Evolutionary conservation across 2,888 invertebrate species (phyloP).

Genomic region (Machimus rusticus): DNA sequence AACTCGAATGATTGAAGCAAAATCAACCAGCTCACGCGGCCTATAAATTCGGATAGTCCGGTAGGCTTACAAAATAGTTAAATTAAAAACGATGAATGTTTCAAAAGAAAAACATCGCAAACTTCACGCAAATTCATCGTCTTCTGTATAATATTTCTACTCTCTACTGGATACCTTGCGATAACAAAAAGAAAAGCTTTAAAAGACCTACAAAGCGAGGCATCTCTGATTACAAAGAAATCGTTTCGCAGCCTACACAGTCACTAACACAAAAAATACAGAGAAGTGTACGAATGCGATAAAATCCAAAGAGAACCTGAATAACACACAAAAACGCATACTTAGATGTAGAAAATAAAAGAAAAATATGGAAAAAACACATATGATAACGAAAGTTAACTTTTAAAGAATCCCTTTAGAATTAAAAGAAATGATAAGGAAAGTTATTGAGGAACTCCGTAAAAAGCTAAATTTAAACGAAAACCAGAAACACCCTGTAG

Average conservation of each 20-base stretch:
- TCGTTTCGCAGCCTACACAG: background rate
- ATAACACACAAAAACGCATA: background rate
- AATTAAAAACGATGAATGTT: background rate
- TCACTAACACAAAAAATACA: background rate
- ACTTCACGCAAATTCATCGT: background rate
- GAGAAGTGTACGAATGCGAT: background rate
- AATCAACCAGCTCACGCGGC: background rate
- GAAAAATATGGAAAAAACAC: background rate
- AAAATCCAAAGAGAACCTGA: constrained; percentile 16
- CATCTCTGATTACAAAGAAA: background rate
- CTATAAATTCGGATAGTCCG: background rate
- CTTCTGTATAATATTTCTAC: background rate
- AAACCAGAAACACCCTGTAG: background rate
- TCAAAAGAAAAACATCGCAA: background rate
- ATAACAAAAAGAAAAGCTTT: background rate
- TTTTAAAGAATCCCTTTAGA: constrained; percentile 19
- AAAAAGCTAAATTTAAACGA: background rate
- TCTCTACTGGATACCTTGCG: background rate
- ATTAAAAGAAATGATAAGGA: background rate
- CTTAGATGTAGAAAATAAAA: background rate
- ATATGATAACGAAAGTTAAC: constrained; percentile 25
- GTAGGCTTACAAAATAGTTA: background rate
- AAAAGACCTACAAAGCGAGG: background rate
- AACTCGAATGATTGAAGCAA: background rate
- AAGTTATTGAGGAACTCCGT: background rate